phyloP scores from a whole-genome alignment of 2,113 vertebrate species.

The Microtus ochrogaster region DNA sequence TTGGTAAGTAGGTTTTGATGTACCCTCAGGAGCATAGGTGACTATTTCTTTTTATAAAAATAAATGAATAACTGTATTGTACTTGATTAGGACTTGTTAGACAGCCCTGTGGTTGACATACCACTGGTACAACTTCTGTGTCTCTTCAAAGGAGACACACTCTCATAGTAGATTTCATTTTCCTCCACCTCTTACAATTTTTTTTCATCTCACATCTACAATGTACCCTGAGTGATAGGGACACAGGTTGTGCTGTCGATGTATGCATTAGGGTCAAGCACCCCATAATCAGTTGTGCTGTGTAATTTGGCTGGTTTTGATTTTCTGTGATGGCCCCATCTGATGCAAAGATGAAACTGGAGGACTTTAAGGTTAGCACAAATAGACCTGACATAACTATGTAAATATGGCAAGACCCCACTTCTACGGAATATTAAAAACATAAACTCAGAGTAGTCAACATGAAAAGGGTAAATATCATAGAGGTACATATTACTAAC shows the following conservation, averaged over 20 bases:
- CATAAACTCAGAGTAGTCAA: too few species aligned
- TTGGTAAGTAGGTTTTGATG: neutral
- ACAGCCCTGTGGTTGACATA: neutral
- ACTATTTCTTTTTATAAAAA: neutral
- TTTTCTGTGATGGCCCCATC: neutral
- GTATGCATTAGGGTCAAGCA: neutral
- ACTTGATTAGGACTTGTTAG: neutral
- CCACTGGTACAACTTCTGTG: neutral
- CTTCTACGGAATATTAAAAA: neutral
- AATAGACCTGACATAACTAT: neutral
- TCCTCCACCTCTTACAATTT: too few species aligned
- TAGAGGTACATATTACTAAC: rapidly evolving
- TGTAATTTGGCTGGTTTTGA: neutral
- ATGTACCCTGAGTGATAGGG: too few species aligned
- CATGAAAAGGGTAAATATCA: neutral
- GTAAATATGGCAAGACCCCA: too few species aligned
- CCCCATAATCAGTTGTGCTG: neutral
- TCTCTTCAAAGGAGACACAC: neutral
- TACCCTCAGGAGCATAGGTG: neutral
- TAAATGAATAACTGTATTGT: neutral
- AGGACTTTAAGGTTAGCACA: neutral
- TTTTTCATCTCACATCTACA: neutral
- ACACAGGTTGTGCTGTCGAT: neutral
- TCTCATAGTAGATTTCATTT: neutral
- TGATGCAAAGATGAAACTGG: neutral